Percentiles rank a stretch among this genome's conserved stretches.
Evolutionary conservation across 2,113 vertebrate genomes (phyloP).

Genomic region (Paraplagusia blochii): DNA sequence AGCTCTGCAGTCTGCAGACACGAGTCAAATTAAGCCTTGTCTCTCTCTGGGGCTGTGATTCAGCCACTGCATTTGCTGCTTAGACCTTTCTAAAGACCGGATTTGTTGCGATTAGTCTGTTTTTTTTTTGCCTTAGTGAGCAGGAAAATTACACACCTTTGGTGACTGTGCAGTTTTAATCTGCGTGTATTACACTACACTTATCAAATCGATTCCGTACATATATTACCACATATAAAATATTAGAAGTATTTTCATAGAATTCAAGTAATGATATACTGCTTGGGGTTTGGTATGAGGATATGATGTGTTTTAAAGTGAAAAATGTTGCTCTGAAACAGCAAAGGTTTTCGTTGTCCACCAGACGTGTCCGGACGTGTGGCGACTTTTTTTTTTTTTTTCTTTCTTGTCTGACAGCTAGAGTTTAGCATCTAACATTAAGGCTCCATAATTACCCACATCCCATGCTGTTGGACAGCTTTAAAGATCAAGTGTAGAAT

Average conservation of each 20-base stretch:
- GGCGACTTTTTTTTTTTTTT: background rate
- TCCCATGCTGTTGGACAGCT: constrained; percentile 14
- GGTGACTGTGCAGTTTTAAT: constrained; percentile 42
- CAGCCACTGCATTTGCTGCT: constrained; percentile 25
- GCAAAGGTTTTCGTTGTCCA: too few relatives aligned
- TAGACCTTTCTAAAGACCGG: constrained; percentile 39
- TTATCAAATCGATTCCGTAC: too few relatives aligned
- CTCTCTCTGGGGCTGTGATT: constrained; percentile 42
- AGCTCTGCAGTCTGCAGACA: constrained; percentile 31
- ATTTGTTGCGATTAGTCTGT: constrained; percentile 51
- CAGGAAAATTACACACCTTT: constrained; percentile 23
- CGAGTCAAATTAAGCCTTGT: constrained; percentile 48
- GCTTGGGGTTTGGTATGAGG: constrained; percentile 6
- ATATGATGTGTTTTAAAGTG: constrained; percentile 34
- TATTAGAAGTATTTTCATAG: background rate
- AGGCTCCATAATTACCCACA: constrained; percentile 13
- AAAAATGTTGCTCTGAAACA: constrained; percentile 18
- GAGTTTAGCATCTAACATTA: constrained; percentile 29
- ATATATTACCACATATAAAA: too few relatives aligned
- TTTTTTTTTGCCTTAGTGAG: constrained; percentile 45
- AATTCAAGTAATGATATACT: too few relatives aligned
- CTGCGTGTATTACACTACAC: constrained; percentile 7
- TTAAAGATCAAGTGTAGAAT: constrained; percentile 55
- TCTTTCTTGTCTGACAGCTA: too few relatives aligned
- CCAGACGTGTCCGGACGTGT: too few relatives aligned